Conservation (phyloP, 2,113 vertebrate species). For the Orthonyx spaldingii region DNA sequence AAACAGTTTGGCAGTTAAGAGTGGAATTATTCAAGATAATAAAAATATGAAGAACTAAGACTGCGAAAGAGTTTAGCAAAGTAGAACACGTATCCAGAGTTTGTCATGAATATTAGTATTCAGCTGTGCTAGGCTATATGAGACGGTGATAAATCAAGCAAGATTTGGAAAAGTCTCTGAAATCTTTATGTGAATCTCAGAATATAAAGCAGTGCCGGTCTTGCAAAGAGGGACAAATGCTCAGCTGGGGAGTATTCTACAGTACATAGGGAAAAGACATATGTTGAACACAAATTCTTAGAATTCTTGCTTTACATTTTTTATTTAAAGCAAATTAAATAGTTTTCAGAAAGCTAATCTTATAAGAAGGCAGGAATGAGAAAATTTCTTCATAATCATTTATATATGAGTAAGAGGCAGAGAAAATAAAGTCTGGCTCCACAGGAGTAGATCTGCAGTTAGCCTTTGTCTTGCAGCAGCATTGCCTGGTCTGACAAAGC, state of each 20-base stretch:
- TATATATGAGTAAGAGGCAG: not conserved
- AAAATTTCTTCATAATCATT: not conserved
- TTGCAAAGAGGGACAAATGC: not conserved
- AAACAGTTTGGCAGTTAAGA: not conserved
- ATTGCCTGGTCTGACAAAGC: not conserved
- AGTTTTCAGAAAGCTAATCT: not conserved
- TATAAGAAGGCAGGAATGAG: not conserved
- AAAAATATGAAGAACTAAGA: slow-evolving; percentile 1
- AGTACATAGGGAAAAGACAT: not conserved
- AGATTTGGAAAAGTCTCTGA: slow-evolving; percentile 28
- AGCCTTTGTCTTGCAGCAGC: not conserved
- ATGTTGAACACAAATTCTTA: not conserved
- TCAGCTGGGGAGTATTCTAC: not conserved
- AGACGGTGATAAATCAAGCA: not conserved
- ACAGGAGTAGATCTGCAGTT: not conserved
- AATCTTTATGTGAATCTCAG: not conserved
- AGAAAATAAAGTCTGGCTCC: not conserved
- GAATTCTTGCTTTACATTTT: not conserved
- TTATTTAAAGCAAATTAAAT: not conserved
- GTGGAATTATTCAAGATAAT: slow-evolving; percentile 21
- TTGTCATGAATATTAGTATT: slow-evolving; percentile 1
- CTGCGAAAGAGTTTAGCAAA: not conserved
- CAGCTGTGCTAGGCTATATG: not conserved
- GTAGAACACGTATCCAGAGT: not conserved
- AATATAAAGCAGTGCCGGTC: not conserved